phyloP scores from a whole-genome alignment of 2,888 invertebrate species.

The Podabrus alpinus region DNA sequence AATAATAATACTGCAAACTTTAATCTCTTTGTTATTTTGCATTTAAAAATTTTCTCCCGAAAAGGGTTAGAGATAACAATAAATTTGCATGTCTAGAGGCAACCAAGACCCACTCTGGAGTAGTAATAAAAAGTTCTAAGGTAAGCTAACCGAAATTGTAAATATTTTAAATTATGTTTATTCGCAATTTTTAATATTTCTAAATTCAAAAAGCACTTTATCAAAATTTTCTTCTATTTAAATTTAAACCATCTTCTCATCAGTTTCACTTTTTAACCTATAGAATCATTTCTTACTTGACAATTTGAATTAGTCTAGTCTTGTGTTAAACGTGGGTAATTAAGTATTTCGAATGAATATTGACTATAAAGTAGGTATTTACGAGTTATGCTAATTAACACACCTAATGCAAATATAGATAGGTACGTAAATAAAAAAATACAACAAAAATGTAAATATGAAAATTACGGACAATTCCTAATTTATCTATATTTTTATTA shows the following conservation, averaged over 20 bases:
- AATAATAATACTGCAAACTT: too few species aligned
- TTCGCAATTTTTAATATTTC: background rate
- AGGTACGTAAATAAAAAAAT: background rate
- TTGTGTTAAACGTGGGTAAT: background rate
- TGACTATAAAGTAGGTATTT: background rate
- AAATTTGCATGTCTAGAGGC: too few species aligned
- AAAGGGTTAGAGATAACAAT: too few species aligned
- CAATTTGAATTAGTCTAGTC: background rate
- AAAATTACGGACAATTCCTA: background rate
- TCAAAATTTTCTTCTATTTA: background rate
- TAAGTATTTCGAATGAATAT: background rate
- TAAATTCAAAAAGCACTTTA: background rate
- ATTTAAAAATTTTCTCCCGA: too few species aligned
- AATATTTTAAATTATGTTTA: too few species aligned
- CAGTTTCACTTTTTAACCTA: too few species aligned
- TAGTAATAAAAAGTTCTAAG: too few species aligned
- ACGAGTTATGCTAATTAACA: background rate
- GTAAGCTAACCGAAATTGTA: background rate
- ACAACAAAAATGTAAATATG: background rate
- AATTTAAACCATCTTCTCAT: background rate
- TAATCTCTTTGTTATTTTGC: too few species aligned
- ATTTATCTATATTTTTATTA: background rate
- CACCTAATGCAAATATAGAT: background rate
- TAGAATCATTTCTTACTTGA: background rate
- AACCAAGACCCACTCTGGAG: too few species aligned